These are phyloP conservation scores for Eremophila alpestris DNA, from an alignment of 2,797 vertebrate species.

Conservation along the genomic window DNA sequence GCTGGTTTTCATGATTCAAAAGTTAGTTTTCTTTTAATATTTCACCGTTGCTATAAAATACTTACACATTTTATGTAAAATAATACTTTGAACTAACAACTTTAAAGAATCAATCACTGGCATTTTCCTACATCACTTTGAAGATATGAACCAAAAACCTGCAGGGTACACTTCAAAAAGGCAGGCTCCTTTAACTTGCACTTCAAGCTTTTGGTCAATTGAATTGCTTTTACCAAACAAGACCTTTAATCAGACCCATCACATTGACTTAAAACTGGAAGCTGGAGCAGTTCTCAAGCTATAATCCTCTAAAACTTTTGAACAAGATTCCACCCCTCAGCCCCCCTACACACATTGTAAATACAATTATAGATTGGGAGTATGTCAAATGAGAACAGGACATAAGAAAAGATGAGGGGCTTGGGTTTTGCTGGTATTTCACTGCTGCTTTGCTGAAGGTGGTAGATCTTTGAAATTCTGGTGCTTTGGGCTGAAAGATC, in stretches of 20 bases:
- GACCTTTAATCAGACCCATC: conserved; percentile 73
- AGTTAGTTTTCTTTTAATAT: conserved; percentile 66
- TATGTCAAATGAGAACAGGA: background rate
- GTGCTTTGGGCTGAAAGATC: background rate
- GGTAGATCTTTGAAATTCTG: background rate
- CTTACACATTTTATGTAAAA: conserved; percentile 76
- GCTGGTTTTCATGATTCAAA: conserved; percentile 41
- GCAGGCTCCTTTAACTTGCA: conserved; percentile 37
- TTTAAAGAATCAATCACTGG: conserved; percentile 75
- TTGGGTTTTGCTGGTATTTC: background rate
- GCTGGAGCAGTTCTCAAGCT: conserved; percentile 35
- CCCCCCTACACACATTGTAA: background rate
- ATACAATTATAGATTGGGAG: background rate
- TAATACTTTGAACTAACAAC: conserved; percentile 77
- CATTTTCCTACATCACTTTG: conserved; percentile 66
- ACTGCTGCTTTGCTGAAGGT: background rate
- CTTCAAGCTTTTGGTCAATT: conserved; percentile 67
- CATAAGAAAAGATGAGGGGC: background rate
- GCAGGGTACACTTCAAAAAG: conserved; percentile 69
- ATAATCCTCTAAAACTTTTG: conserved; percentile 42
- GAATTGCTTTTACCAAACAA: conserved; percentile 71
- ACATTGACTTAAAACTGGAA: conserved; percentile 64
- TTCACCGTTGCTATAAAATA: conserved; percentile 66
- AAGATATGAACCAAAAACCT: conserved; percentile 69
- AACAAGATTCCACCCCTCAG: background rate